A percentile compares a stretch with the other conserved stretches of the same genome.
phyloP scores from a whole-genome alignment of 2,888 invertebrate species.

The Ypsolopha sequella region DNA sequence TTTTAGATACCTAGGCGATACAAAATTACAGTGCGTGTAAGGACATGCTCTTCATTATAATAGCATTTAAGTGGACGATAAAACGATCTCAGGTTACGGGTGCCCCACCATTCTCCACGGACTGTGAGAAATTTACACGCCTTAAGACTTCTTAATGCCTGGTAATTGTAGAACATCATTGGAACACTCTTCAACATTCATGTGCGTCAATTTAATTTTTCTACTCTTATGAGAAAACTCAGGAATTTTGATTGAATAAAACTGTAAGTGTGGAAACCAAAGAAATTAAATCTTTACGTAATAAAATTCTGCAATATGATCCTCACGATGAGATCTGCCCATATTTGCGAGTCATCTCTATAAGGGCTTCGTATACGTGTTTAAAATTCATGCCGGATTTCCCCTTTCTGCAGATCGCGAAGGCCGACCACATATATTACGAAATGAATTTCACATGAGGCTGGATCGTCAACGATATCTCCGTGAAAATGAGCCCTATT shows the following conservation, averaged over 20 bases:
- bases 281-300: not conserved
- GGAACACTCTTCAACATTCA: not conserved
- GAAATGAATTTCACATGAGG: conserved; percentile 37
- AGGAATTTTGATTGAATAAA: not conserved
- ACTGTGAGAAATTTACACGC: conserved; percentile 54
- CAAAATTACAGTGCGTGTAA: conserved; percentile 23
- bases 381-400: conserved; percentile 3
- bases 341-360: conserved; percentile 4
- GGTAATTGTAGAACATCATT: conserved; percentile 37
- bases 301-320: conserved; percentile 1
- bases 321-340: not conserved
- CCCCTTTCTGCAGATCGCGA: conserved; percentile 2
- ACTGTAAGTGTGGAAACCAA: not conserved
- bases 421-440: conserved; percentile 23
- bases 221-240: not conserved
- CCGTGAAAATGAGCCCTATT: conserved; percentile 53
- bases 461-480: conserved; percentile 31
- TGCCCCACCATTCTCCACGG: conserved; percentile 37
- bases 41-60: conserved; percentile 44
- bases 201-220: not conserved
- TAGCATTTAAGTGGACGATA: conserved; percentile 42
- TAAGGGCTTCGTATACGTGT: conserved; percentile 4
- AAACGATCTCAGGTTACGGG: conserved; percentile 37
- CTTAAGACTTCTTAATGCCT: conserved; percentile 45
- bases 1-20: not conserved